Evolutionary conservation across 2,888 invertebrate genomes (phyloP), one percentile per base, ranked within the genome.

Genomic region (Cephus runcator): DNA sequence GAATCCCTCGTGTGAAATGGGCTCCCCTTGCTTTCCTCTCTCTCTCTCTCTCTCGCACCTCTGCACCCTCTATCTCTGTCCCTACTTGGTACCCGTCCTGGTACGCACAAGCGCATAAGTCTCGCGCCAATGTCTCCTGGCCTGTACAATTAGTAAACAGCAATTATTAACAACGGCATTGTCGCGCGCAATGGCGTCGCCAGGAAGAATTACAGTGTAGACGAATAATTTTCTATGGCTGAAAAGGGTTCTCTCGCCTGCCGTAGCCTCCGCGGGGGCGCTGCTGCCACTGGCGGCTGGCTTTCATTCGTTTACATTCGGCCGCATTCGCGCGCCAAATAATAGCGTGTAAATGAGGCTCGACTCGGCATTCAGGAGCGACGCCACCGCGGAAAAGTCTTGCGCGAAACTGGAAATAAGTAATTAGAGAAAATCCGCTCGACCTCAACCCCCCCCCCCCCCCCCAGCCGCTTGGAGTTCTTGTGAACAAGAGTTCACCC

Each of bases 101-200:
- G 4, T 4, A 15, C 12, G 15, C 15, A 40, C 40, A 40, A 40
- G 40, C 40, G 15, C 40, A 69, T 33, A 33, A 23, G 35, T 35
- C 34, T 73, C 73, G 33, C 73, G 73, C 73, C 73, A 73, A 40
- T 35, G 36, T 78, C 78, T 76, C 69, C n/a, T 9, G 69, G 69
- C 76, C 76, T 69, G 74, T 80, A 82, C 79, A 77, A 82, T 82
- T 85, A 80, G 81, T 81, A 77, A 81, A 78, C 80, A 79, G 83
- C 75, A 82, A 81, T 81, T 85, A 84, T 85, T 80, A 79, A 75
- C 80, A 79, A 74, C 77, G 76, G 75, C 83, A 84, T 84, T 83
- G 84, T 83, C 79, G 81, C 33, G 75, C 78, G 6, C 33, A 76
- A 77, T n/a, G 73, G 73, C 73, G 73, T 33, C 34, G 15, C 73